phyloP scores from a whole-genome alignment of 2,888 invertebrate species.

The Acronicta psi region DNA sequence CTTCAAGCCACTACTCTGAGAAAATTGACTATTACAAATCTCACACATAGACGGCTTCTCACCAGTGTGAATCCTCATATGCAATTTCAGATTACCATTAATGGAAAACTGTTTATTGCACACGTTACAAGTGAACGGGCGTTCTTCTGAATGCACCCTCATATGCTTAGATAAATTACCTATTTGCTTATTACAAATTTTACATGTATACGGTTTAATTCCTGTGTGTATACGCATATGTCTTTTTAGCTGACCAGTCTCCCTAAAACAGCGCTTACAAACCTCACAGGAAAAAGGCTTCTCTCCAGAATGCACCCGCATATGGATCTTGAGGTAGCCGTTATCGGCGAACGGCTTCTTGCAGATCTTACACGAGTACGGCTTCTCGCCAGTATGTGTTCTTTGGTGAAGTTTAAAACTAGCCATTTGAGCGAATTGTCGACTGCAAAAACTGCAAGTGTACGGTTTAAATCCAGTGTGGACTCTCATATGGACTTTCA shows the following conservation, averaged over 20 bases:
- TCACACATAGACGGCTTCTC: constrained; percentile 70
- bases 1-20: constrained; percentile 70
- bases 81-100: constrained; percentile 71
- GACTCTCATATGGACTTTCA: constrained; percentile 82
- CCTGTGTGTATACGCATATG: constrained; percentile 80
- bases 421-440: constrained; percentile 82
- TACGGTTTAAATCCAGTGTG: constrained; percentile 83
- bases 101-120: constrained; percentile 76
- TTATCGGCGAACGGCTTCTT: constrained; percentile 82
- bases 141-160: constrained; percentile 75
- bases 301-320: constrained; percentile 80
- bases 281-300: constrained; percentile 78
- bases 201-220: constrained; percentile 79
- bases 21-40: constrained; percentile 67
- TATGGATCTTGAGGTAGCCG: constrained; percentile 83
- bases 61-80: constrained; percentile 71
- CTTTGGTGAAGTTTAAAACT: constrained; percentile 81
- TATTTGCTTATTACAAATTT: constrained; percentile 82
- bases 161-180: constrained; percentile 81
- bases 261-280: constrained; percentile 78
- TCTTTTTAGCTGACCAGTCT: constrained; percentile 78
- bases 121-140: constrained; percentile 68
- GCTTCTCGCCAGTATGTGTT: constrained; percentile 80
- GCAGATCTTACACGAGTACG: constrained; percentile 77
- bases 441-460: constrained; percentile 73